Conservation (phyloP, 2,797 vertebrate species). For the Octomys mimax region DNA sequence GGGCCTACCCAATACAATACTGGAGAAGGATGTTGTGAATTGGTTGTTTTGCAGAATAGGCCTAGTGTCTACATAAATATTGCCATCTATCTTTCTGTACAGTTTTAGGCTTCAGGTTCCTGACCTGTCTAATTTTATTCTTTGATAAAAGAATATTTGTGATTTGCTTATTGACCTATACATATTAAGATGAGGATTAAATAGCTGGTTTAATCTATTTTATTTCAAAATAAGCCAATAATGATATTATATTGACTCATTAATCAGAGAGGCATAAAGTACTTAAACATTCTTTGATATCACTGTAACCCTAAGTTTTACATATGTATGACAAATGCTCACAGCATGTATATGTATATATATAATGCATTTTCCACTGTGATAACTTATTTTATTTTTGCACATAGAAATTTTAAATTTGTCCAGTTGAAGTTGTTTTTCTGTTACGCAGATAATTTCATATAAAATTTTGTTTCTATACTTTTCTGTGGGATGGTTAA, state of each 20-base stretch:
- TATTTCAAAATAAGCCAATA: constrained; percentile 22
- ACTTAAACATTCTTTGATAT: neutral
- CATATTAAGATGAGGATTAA: constrained; percentile 18
- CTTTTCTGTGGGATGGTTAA: no score
- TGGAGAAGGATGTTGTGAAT: constrained; percentile 54
- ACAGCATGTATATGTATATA: neutral
- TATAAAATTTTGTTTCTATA: neutral
- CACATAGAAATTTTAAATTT: constrained; percentile 37
- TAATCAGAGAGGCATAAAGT: neutral
- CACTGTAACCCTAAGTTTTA: neutral
- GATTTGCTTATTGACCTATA: constrained; percentile 37
- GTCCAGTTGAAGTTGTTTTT: neutral
- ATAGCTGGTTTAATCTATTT: constrained; percentile 48
- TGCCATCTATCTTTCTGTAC: neutral
- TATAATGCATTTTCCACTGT: neutral
- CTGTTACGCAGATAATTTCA: neutral
- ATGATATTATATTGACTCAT: neutral
- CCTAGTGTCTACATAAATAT: constrained; percentile 41
- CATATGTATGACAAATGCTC: neutral
- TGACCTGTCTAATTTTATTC: constrained; percentile 2
- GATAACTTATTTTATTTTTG: neutral
- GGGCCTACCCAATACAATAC: constrained; percentile 58
- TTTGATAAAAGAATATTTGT: constrained; percentile 16
- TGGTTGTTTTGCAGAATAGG: constrained; percentile 61
- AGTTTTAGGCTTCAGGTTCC: constrained; percentile 38